Conservation (phyloP, 2,797 vertebrate species). For the Myoxocephalus aenaeus region DNA sequence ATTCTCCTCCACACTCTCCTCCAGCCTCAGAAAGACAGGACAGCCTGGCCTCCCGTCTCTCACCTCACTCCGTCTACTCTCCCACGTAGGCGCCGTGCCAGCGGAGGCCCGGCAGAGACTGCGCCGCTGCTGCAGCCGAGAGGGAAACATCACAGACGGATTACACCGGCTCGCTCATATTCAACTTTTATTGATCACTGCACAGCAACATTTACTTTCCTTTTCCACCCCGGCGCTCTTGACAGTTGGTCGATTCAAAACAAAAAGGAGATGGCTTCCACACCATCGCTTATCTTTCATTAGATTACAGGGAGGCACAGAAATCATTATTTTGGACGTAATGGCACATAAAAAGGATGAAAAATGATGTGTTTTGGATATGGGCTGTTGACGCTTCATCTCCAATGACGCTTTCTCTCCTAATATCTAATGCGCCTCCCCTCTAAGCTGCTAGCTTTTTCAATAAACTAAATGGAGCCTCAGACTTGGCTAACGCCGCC, state of each 20-base stretch:
- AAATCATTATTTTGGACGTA: conserved; percentile 75
- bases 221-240: conserved; percentile 50
- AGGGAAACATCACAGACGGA: conserved; percentile 55
- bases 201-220: conserved; percentile 73
- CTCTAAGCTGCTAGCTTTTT: conserved; percentile 63
- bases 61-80: conserved; percentile 39
- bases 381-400: conserved; percentile 68
- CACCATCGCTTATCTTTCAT: conserved; percentile 73
- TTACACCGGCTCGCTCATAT: conserved; percentile 44
- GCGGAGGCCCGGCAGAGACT: background rate
- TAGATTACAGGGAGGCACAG: conserved; percentile 68
- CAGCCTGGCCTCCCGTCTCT: conserved; percentile 35
- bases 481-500: conserved; percentile 61
- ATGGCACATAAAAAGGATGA: conserved; percentile 67
- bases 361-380: conserved; percentile 72
- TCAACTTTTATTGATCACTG: conserved; percentile 78
- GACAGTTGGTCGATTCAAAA: conserved; percentile 75
- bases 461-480: conserved; percentile 75
- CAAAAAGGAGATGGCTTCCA: conserved; percentile 58
- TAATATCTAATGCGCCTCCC: conserved; percentile 61
- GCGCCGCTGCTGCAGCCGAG: conserved; percentile 1
- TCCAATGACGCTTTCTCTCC: conserved; percentile 57
- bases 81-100: conserved; percentile 40
- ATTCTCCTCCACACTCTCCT: conserved; percentile 31
- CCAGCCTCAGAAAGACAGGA: conserved; percentile 10